Evolutionary conservation across 2,113 vertebrate genomes (phyloP), one percentile per base, ranked within the genome.

Genomic region (Azemiops feae): DNA sequence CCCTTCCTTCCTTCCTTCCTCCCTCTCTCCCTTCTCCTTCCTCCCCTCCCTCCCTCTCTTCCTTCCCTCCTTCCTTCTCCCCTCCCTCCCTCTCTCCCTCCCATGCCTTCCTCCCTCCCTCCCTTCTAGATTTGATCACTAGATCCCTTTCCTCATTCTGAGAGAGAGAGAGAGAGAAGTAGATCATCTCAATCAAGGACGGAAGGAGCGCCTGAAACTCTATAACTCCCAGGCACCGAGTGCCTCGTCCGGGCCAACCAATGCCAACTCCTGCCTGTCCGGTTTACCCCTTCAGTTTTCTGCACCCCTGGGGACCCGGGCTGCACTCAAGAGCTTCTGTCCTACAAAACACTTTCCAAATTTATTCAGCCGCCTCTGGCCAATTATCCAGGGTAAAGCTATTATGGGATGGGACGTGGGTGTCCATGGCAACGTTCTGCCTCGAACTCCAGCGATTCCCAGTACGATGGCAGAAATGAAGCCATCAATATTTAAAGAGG

Each of bases 171-270:
- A 55, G 52, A 91, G 43, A 74, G 93, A 92, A 94, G 94, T 1
- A 87, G 58, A 92, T 88, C 47, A 87, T 52, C 91, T 81, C 92
- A 92, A 92, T 87, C 93, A 43, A 55, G 93, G 94, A 20, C 54
- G 1, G 54, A 55, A 55, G 54, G 54, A 20, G 14, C 0, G 16
- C 54, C 54, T 55, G 54, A 55, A 55, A 20, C 11, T 54, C 54
- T 55, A 55, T 20, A 55, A 20, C 14, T 55, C 53, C 60, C 23
- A 30, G 10, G 10, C 25, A 69, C 60, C 9, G 8, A 30, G 60
- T 11, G 10, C 60, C 60, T 25, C 1, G 27, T 27, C 6, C 1
- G 9, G 27, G 27, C 7, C 23, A 30, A 30, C 60, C 23, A 30
- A 69, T 1, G 53, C 18, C 14, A 54, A 55, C 54, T 20, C 3